phyloP scores from a whole-genome alignment of 2,113 vertebrate genomes.

The Tursiops truncatus region DNA sequence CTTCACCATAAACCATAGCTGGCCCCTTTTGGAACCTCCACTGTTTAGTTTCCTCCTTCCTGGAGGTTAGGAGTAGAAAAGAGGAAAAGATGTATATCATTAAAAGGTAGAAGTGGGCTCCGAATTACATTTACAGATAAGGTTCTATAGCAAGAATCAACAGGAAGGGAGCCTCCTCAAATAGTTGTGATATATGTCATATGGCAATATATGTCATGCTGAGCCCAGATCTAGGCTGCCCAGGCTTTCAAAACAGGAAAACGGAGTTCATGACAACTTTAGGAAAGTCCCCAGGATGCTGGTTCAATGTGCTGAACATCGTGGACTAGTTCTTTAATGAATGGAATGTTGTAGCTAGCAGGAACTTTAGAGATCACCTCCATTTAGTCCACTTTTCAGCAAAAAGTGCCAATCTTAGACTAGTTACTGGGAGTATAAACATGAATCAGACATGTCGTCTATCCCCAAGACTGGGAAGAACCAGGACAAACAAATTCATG shows the following conservation, averaged over 20 bases:
- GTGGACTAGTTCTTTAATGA: background rate
- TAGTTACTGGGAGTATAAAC: background rate
- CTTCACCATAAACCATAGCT: background rate
- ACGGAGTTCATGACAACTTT: background rate
- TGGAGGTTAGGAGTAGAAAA: background rate
- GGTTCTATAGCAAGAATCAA: background rate
- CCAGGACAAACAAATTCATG: background rate
- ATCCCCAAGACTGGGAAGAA: background rate
- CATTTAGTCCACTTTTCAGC: background rate
- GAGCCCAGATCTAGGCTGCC: background rate
- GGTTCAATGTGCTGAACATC: background rate
- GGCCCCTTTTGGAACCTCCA: background rate
- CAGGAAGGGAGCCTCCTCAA: background rate
- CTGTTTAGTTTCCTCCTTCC: background rate
- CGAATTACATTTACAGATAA: background rate
- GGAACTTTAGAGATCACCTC: background rate
- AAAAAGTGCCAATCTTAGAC: background rate
- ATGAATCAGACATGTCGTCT: background rate
- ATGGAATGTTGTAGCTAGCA: background rate
- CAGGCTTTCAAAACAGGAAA: background rate
- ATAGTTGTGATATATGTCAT: background rate
- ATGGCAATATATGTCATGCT: background rate
- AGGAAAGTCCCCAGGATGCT: background rate
- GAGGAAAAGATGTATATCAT: background rate
- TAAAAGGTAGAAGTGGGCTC: background rate